A percentile compares a stretch with the other conserved stretches of the same genome.
These are phyloP conservation scores for Spodoptera littoralis DNA, from an alignment of 2,888 invertebrate species.

Conservation along the genomic window DNA sequence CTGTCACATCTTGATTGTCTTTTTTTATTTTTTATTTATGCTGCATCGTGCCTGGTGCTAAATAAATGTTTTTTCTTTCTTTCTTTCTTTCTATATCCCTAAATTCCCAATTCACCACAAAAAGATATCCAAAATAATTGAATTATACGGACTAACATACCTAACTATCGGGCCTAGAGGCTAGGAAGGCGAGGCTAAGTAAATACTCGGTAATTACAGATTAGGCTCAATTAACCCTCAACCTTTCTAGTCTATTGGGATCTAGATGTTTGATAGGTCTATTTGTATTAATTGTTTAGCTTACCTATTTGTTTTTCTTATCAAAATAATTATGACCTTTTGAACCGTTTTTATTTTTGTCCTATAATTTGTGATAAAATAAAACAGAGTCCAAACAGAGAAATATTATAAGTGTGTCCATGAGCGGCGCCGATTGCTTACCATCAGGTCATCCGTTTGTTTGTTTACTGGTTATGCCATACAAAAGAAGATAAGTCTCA, in stretches of 20 bases:
- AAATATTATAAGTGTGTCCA: no score
- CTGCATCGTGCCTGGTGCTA: no score
- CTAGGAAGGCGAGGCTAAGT: conserved; percentile 18
- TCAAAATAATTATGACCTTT: neutral
- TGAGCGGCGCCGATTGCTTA: no score
- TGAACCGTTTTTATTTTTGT: neutral
- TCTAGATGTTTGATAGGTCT: conserved; percentile 4
- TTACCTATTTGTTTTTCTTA: neutral
- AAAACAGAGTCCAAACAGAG: no score
- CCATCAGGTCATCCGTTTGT: no score
- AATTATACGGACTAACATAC: conserved; percentile 14
- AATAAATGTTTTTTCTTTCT: no score
- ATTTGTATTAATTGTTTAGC: conserved; percentile 22
- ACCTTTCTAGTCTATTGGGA: conserved; percentile 6
- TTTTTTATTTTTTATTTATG: no score
- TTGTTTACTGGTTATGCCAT: no score
- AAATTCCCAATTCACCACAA: neutral
- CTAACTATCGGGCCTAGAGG: neutral
- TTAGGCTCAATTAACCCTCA: conserved; percentile 30
- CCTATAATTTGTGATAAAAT: neutral
- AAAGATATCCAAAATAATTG: conserved; percentile 5
- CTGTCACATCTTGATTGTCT: no score
- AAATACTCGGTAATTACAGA: conserved; percentile 36
- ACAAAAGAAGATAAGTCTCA: no score
- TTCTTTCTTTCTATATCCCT: no score